Evolutionary conservation across 2,113 vertebrate genomes (phyloP).

Genomic region (Cairina moschata): DNA sequence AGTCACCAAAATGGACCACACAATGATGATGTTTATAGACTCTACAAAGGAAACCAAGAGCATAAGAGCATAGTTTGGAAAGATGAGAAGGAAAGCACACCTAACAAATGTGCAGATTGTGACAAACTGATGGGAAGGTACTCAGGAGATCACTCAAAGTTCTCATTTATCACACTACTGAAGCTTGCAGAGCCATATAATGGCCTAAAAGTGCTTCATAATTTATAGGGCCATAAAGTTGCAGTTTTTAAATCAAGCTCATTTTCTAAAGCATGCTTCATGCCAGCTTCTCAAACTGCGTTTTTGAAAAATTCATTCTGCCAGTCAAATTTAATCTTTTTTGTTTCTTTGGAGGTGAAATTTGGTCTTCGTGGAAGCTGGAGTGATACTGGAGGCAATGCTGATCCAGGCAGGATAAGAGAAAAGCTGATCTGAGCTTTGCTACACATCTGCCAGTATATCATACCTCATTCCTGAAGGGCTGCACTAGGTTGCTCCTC

Average conservation of each 20-base stretch:
- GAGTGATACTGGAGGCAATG: background rate
- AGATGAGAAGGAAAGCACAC: background rate
- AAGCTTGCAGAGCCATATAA: background rate
- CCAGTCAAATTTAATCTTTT: background rate
- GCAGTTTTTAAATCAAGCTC: background rate
- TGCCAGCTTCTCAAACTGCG: background rate
- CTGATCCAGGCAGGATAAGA: background rate
- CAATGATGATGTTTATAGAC: conserved; percentile 21
- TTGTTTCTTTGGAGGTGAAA: background rate
- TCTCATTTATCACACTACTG: background rate
- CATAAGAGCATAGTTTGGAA: background rate
- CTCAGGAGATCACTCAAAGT: background rate
- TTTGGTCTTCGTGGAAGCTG: background rate
- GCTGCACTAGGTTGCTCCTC: background rate
- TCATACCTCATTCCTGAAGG: background rate
- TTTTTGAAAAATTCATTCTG: background rate
- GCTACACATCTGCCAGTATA: background rate
- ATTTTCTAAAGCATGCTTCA: background rate
- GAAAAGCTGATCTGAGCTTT: background rate
- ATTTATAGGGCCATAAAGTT: background rate
- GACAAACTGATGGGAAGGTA: background rate
- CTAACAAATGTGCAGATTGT: background rate
- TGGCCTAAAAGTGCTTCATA: background rate
- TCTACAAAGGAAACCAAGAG: background rate
- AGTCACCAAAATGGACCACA: conserved; percentile 17